A percentile compares a stretch with the other conserved stretches of the same genome.
phyloP scores from a whole-genome alignment of 1,140 invertebrate genomes.

The Pogonomyrmex californicus region DNA sequence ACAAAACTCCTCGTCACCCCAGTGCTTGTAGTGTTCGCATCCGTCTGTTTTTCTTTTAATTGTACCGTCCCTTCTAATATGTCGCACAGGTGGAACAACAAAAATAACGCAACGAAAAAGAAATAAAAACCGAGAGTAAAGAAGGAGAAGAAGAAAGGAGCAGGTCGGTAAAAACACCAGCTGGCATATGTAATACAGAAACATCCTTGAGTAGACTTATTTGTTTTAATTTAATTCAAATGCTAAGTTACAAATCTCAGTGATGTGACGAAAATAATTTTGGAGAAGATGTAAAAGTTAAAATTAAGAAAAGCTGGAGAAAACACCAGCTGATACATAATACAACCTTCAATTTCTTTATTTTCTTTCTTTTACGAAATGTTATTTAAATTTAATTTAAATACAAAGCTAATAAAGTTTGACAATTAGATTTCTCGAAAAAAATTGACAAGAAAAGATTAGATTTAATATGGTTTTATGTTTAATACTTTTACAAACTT shows the following conservation, averaged over 20 bases:
- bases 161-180: conserved; percentile 22
- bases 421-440: neutral
- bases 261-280: conserved; percentile 12
- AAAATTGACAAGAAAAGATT: too few species aligned
- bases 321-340: neutral
- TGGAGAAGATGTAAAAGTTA: neutral
- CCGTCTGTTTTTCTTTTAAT: conserved; percentile 63
- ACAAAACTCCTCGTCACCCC: conserved; percentile 43
- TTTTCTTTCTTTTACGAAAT: neutral
- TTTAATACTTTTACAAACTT: too few species aligned
- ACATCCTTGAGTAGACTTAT: conserved; percentile 36
- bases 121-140: conserved; percentile 22
- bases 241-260: conserved; percentile 25
- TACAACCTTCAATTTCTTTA: neutral
- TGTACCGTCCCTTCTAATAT: conserved; percentile 25
- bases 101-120: conserved; percentile 23
- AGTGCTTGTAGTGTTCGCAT: neutral
- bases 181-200: conserved; percentile 37
- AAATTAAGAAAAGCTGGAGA: conserved; percentile 22
- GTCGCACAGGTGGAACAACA: conserved; percentile 61
- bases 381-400: neutral
- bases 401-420: conserved; percentile 10
- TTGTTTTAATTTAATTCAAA: conserved; percentile 46
- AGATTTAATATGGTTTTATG: too few species aligned
- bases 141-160: neutral